phyloP scores from a whole-genome alignment of 2,888 invertebrate species.

The Panopea generosa region DNA sequence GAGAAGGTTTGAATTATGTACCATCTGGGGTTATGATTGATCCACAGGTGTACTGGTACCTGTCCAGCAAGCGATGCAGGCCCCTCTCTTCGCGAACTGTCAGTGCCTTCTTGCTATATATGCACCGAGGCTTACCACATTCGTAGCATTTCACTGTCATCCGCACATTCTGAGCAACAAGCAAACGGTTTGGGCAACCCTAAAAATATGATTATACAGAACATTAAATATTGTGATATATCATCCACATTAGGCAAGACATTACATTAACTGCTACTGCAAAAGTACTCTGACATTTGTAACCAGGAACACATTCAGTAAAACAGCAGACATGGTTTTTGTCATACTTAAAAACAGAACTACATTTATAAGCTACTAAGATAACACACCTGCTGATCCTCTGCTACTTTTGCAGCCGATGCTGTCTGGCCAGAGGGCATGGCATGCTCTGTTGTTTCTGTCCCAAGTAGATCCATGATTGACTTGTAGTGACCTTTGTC shows the following conservation, averaged over 20 bases:
- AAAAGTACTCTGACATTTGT: constrained; percentile 7
- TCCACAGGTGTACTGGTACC: constrained; percentile 40
- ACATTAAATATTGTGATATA: constrained; percentile 3
- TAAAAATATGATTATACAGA: constrained; percentile 7
- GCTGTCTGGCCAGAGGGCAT: constrained; percentile 27
- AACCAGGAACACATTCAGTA: constrained; percentile 1
- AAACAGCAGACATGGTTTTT: constrained; percentile 3
- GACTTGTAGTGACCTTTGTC: constrained; percentile 41
- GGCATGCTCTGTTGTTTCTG: constrained; percentile 38
- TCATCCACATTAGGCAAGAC: constrained; percentile 7
- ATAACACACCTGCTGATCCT: constrained; percentile 45
- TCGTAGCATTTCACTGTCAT: constrained; percentile 28
- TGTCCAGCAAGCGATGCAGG: constrained; percentile 32
- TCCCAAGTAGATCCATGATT: constrained; percentile 26
- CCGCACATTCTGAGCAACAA: constrained; percentile 47
- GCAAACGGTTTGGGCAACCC: constrained; percentile 29
- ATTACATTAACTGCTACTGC: background rate
- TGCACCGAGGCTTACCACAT: constrained; percentile 48
- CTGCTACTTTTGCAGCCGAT: constrained; percentile 38
- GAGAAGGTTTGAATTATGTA: constrained; percentile 12
- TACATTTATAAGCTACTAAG: constrained; percentile 1
- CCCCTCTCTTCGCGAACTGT: constrained; percentile 31
- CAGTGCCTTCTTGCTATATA: constrained; percentile 43
- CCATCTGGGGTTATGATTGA: constrained; percentile 40
- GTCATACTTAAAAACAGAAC: background rate